Evolutionary conservation across 1,140 invertebrate genomes (phyloP).

Genomic region (Diorhabda carinulata): DNA sequence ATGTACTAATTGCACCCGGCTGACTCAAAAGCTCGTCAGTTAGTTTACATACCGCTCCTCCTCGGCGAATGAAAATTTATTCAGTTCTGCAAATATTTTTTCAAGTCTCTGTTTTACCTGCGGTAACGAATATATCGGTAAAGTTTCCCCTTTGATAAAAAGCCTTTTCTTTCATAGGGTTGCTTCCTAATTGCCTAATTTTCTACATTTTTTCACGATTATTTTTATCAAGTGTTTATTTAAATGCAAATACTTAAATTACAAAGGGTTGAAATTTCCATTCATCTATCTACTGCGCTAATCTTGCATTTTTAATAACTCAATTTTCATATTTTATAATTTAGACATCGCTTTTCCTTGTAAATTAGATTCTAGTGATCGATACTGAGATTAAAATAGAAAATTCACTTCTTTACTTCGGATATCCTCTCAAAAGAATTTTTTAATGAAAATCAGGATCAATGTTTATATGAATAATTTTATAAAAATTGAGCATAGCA

Average conservation of each 20-base stretch:
- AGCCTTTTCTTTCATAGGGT: not conserved
- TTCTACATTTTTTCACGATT: not conserved
- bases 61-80: constrained; percentile 9
- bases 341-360: too few species aligned
- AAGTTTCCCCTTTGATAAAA: constrained; percentile 1
- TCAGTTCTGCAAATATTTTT: constrained; percentile 12
- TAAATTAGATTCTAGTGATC: too few species aligned
- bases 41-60: constrained; percentile 27
- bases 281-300: too few species aligned
- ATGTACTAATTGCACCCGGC: constrained; percentile 31
- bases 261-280: too few species aligned
- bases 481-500: too few species aligned
- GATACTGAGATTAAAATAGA: too few species aligned
- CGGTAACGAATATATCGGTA: constrained; percentile 2
- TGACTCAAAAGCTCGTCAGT: constrained; percentile 29
- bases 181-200: not conserved
- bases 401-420: too few species aligned
- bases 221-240: not conserved
- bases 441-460: too few species aligned
- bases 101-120: constrained; percentile 10
- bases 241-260: not conserved
- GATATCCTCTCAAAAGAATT: too few species aligned
- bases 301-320: too few species aligned
- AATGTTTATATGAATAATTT: too few species aligned
- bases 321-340: too few species aligned